Percentiles rank a stretch among this genome's conserved stretches.
phyloP scores from a whole-genome alignment of 92 coral and sea anemone species.

The Diadumene lineata region DNA sequence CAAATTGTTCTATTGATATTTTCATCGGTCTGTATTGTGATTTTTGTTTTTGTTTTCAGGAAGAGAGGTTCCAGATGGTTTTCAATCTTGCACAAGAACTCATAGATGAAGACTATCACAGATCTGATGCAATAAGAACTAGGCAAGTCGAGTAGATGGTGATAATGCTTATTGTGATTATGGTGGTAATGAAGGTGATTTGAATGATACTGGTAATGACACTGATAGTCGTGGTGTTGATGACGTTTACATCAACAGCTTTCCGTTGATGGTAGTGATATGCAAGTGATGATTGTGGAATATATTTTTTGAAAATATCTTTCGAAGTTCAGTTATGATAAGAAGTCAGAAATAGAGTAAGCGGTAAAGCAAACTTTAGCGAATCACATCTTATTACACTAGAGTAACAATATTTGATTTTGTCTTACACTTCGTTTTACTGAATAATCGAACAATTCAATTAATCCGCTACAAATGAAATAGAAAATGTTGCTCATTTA shows the following conservation, averaged over 20 bases:
- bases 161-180: not conserved
- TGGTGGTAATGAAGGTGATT: not conserved
- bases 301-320: too few relatives aligned
- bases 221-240: not conserved
- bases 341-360: too few relatives aligned
- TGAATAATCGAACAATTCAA: too few relatives aligned
- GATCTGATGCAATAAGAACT: constrained; percentile 72
- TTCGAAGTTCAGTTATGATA: too few relatives aligned
- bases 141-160: not conserved
- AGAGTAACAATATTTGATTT: too few relatives aligned
- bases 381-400: too few relatives aligned
- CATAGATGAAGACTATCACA: constrained; percentile 89
- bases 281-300: too few relatives aligned
- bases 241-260: not conserved
- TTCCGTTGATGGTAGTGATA: not conserved
- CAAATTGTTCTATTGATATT: not conserved
- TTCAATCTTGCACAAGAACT: constrained; percentile 90
- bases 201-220: not conserved
- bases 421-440: too few relatives aligned
- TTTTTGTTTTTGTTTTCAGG: constrained; percentile 44
- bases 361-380: too few relatives aligned
- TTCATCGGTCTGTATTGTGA: not conserved
- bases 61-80: constrained; percentile 88
- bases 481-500: too few relatives aligned
- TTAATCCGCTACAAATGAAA: too few relatives aligned